Percentiles rank a stretch among this genome's conserved stretches.
Conservation (phyloP, 2,888 invertebrate species). For the Eumacrocentrus americanus region DNA sequence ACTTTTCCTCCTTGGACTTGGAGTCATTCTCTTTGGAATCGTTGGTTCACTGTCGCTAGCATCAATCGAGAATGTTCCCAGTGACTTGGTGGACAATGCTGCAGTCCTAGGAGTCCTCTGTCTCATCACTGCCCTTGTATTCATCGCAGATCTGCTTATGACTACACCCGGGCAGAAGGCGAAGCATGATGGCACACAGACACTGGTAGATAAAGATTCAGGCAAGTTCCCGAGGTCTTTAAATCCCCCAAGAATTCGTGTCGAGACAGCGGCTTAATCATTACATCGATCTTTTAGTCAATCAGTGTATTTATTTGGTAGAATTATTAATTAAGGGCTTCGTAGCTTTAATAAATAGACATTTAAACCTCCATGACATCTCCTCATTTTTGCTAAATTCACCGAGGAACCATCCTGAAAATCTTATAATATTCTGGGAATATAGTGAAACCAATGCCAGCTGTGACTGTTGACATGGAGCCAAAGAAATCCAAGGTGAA, state of each 20-base stretch:
- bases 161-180: slow-evolving; percentile 42
- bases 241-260: slow-evolving; percentile 32
- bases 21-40: slow-evolving; percentile 72
- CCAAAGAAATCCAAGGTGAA: slow-evolving; percentile 36
- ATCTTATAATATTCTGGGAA: slow-evolving; percentile 16
- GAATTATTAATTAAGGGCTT: no score
- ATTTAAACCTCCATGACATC: neutral
- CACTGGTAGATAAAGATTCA: slow-evolving; percentile 45
- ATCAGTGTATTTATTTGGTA: neutral
- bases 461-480: slow-evolving; percentile 43
- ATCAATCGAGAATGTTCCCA: slow-evolving; percentile 74
- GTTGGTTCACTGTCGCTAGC: slow-evolving; percentile 74
- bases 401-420: neutral
- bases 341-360: slow-evolving; percentile 4
- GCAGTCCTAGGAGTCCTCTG: slow-evolving; percentile 74
- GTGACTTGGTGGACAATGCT: slow-evolving; percentile 73
- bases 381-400: neutral
- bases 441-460: slow-evolving; percentile 31
- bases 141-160: slow-evolving; percentile 69
- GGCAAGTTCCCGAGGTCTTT: slow-evolving; percentile 44
- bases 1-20: slow-evolving; percentile 72
- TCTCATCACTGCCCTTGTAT: slow-evolving; percentile 71
- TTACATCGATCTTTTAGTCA: neutral
- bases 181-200: slow-evolving; percentile 46
- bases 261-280: slow-evolving; percentile 29